phyloP scores from a whole-genome alignment of 53 echinoderm and acorn worm genomes.

The Apostichopus leukothele region DNA sequence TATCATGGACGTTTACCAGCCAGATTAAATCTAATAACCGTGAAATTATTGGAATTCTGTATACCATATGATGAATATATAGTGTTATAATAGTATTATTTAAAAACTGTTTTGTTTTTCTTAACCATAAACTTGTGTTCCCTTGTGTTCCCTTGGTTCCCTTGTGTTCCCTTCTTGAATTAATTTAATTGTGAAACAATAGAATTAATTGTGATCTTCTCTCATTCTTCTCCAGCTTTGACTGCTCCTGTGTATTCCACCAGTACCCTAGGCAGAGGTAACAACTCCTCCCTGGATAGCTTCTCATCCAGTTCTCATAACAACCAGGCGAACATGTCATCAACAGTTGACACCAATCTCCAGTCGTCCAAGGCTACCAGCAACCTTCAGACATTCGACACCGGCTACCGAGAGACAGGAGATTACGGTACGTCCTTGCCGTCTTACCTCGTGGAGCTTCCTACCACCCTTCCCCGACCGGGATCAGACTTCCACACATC shows the following conservation, averaged over 20 bases:
- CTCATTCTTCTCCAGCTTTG: slow-evolving; percentile 54
- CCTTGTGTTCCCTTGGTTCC: too few species aligned
- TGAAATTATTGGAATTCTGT: too few species aligned
- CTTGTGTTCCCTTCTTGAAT: neutral
- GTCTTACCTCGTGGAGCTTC: slow-evolving; percentile 28
- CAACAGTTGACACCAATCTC: slow-evolving; percentile 42
- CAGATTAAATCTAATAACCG: too few species aligned
- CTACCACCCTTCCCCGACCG: slow-evolving; percentile 19
- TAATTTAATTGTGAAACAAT: neutral
- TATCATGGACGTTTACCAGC: too few species aligned
- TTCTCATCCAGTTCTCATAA: slow-evolving; percentile 48
- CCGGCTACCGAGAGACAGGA: slow-evolving; percentile 4
- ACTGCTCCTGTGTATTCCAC: slow-evolving; percentile 56
- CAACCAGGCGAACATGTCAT: slow-evolving; percentile 49
- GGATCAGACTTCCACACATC: slow-evolving; percentile 25
- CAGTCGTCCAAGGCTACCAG: slow-evolving; percentile 12
- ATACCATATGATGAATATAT: too few species aligned
- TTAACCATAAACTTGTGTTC: neutral
- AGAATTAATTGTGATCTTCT: neutral
- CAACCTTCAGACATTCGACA: slow-evolving; percentile 6
- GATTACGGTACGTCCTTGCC: neutral
- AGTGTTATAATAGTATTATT: too few species aligned
- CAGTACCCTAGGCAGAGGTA: slow-evolving; percentile 51
- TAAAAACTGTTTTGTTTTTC: too few species aligned
- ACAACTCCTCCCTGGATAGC: slow-evolving; percentile 50